Evolutionary conservation across 2,797 vertebrate genomes (phyloP).

Genomic region (Lutjanus campechanus): DNA sequence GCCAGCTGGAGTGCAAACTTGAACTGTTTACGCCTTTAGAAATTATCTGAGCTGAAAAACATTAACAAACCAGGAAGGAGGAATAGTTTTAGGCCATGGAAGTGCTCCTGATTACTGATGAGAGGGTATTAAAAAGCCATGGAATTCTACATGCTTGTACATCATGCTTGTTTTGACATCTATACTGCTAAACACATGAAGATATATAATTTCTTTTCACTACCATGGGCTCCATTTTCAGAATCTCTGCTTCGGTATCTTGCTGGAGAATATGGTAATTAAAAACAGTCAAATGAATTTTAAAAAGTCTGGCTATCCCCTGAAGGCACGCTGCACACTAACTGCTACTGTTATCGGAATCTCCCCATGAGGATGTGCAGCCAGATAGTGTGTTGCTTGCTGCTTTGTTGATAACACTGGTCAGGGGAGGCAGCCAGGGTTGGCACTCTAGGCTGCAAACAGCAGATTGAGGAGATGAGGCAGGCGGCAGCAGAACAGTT

Average conservation of each 20-base stretch:
- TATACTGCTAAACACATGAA: background rate
- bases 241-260: background rate
- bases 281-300: slow-evolving; percentile 22
- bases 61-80: slow-evolving; percentile 55
- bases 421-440: slow-evolving; percentile 55
- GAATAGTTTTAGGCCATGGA: slow-evolving; percentile 46
- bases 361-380: slow-evolving; percentile 63
- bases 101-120: slow-evolving; percentile 9
- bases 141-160: background rate
- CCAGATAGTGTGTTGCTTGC: slow-evolving; percentile 57
- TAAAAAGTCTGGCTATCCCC: slow-evolving; percentile 33
- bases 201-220: background rate
- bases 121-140: slow-evolving; percentile 33
- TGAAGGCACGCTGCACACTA: slow-evolving; percentile 61
- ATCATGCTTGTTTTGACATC: background rate
- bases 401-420: slow-evolving; percentile 73
- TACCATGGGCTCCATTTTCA: background rate
- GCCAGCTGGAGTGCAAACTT: slow-evolving; percentile 32
- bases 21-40: slow-evolving; percentile 63
- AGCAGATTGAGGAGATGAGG: slow-evolving; percentile 69
- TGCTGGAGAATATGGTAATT: slow-evolving; percentile 16
- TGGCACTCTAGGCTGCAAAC: slow-evolving; percentile 60
- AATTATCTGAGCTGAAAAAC: slow-evolving; percentile 46
- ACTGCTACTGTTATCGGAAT: slow-evolving; percentile 73
- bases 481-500: slow-evolving; percentile 52